phyloP scores from a whole-genome alignment of 2,797 vertebrate species.

The Anomalospiza imberbis region DNA sequence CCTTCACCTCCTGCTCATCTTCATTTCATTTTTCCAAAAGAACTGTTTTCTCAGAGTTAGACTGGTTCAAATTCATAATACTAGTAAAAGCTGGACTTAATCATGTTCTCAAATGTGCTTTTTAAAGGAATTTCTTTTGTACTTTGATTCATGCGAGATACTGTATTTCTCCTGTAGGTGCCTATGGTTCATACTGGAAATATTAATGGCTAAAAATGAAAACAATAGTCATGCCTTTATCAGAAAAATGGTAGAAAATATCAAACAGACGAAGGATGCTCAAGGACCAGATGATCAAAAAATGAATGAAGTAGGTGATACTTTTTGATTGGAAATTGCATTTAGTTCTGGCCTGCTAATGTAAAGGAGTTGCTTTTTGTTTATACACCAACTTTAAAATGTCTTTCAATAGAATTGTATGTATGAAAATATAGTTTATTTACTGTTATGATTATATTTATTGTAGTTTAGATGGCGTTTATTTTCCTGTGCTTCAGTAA shows the following conservation, averaged over 20 bases:
- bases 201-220: slow-evolving; percentile 98
- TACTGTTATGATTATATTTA: not conserved
- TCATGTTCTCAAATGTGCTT: not conserved
- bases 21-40: not conserved
- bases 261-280: slow-evolving; percentile 97
- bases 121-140: not conserved
- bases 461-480: slow-evolving; percentile 20
- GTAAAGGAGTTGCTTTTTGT: not conserved
- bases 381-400: not conserved
- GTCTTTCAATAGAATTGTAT: not conserved
- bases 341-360: not conserved
- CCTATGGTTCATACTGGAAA: slow-evolving; percentile 97
- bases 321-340: not conserved
- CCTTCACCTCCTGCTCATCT: not conserved
- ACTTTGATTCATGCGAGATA: not conserved
- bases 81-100: not conserved
- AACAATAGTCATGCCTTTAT: slow-evolving; percentile 99
- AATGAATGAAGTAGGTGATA: slow-evolving; percentile 88
- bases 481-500: not conserved
- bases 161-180: slow-evolving; percentile 76
- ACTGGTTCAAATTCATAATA: not conserved
- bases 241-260: slow-evolving; percentile 98
- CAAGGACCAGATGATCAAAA: slow-evolving; percentile 90
- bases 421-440: not conserved
- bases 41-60: not conserved